A percentile compares a stretch with the other conserved stretches of the same genome.
These are phyloP conservation scores for Apostichopus parvimensis DNA, from an alignment of 35 echinoderm and acorn worm species.

Conservation along the genomic window DNA sequence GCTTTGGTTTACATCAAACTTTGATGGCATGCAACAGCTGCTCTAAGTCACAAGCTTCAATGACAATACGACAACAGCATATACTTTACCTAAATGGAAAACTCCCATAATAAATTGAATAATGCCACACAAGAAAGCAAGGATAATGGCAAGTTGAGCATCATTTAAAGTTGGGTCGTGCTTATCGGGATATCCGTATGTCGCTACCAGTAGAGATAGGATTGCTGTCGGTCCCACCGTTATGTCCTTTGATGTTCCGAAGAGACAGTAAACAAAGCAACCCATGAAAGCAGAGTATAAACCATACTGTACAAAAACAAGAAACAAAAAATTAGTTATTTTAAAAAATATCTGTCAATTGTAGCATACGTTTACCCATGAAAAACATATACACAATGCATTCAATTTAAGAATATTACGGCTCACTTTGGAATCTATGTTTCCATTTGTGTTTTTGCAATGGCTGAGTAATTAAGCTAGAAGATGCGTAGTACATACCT, in stretches of 20 bases:
- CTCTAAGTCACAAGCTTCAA: too few species aligned
- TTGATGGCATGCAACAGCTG: too few species aligned
- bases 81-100: conserved; percentile 74
- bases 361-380: not conserved
- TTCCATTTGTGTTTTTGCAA: not conserved
- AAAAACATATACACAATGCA: not conserved
- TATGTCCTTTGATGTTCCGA: conserved; percentile 87
- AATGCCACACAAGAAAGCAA: conserved; percentile 87
- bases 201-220: conserved; percentile 85
- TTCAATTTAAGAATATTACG: not conserved
- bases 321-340: not conserved
- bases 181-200: conserved; percentile 62
- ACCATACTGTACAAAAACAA: conserved; percentile 69
- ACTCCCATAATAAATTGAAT: conserved; percentile 86
- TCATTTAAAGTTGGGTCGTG: conserved; percentile 52
- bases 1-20: too few species aligned
- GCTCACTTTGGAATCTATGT: too few species aligned
- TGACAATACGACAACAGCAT: not conserved
- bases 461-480: too few species aligned
- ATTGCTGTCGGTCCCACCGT: conserved; percentile 94
- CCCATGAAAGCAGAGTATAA: conserved; percentile 97
- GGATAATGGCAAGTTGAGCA: conserved; percentile 68
- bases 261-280: conserved; percentile 88
- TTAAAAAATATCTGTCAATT: not conserved
- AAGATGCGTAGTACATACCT: too few species aligned